phyloP scores from a whole-genome alignment of 2,888 invertebrate species.

The Acanthosoma haemorrhoidale region DNA sequence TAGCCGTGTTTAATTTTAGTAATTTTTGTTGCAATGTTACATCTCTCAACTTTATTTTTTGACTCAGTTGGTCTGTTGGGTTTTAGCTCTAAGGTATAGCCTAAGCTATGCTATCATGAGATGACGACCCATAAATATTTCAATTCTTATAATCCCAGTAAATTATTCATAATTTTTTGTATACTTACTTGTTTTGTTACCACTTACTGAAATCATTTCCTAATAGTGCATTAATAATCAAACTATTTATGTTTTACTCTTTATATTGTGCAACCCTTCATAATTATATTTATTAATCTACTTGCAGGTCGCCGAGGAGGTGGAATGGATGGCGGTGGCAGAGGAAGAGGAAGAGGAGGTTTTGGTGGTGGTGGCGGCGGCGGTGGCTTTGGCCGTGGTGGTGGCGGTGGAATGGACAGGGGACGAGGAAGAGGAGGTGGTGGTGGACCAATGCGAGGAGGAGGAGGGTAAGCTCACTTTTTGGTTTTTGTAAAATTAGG shows the following conservation, averaged over 20 bases:
- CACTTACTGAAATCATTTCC: neutral
- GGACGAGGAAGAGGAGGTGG: conserved; percentile 49
- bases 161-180: neutral
- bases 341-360: conserved; percentile 50
- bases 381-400: conserved; percentile 48
- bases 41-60: too few relatives aligned
- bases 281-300: neutral
- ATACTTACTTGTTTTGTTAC: neutral
- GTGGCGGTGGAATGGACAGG: conserved; percentile 48
- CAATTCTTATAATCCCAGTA: too few relatives aligned
- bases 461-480: conserved; percentile 44
- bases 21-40: neutral
- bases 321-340: conserved; percentile 47
- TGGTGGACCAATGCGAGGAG: conserved; percentile 52
- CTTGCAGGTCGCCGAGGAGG: conserved; percentile 45
- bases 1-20: too few relatives aligned
- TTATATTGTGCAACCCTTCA: neutral
- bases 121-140: too few relatives aligned
- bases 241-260: neutral
- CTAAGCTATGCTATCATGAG: too few relatives aligned
- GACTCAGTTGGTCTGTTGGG: too few relatives aligned
- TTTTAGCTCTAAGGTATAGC: too few relatives aligned
- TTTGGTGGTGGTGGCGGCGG: conserved; percentile 47
- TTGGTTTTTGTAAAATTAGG: neutral
- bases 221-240: neutral